Conservation (phyloP, 2,797 vertebrate species). For the Dermochelys coriacea region DNA sequence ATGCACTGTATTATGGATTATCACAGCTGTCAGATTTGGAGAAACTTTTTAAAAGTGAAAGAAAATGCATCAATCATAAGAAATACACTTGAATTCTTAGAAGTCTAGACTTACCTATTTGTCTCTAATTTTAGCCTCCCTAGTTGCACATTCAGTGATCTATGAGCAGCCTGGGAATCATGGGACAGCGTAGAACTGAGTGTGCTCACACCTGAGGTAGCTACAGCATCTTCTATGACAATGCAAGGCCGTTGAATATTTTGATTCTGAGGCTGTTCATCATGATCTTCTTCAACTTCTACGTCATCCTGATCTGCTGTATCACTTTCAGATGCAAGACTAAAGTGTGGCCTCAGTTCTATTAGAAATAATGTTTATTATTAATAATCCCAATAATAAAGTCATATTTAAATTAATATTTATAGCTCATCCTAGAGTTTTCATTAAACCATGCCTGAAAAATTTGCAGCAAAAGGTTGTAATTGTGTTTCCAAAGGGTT, state of each 20-base stretch:
- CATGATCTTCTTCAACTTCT: constrained; percentile 87
- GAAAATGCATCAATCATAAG: not conserved
- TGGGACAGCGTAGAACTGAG: constrained; percentile 97
- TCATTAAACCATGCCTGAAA: not conserved
- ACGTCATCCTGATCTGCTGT: constrained; percentile 92
- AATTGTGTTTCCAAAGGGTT: not conserved
- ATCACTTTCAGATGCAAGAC: constrained; percentile 95
- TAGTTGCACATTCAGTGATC: constrained; percentile 91
- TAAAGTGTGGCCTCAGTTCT: constrained; percentile 98
- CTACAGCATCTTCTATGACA: constrained; percentile 90
- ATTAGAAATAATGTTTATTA: not conserved
- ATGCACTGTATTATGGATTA: not conserved
- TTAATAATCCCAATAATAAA: not conserved
- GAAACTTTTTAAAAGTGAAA: not conserved
- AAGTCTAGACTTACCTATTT: constrained; percentile 84
- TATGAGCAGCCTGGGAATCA: constrained; percentile 90
- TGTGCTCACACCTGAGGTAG: constrained; percentile 97
- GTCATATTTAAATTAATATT: not conserved
- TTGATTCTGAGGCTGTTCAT: constrained; percentile 80
- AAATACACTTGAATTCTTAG: not conserved
- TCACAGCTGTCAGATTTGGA: not conserved
- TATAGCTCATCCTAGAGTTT: not conserved
- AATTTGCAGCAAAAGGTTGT: not conserved
- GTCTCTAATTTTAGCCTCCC: constrained; percentile 96
- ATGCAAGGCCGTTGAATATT: constrained; percentile 79